Conservation (phyloP, 53 echinoderm and acorn worm genomes). For the Echinometra lucunter region DNA sequence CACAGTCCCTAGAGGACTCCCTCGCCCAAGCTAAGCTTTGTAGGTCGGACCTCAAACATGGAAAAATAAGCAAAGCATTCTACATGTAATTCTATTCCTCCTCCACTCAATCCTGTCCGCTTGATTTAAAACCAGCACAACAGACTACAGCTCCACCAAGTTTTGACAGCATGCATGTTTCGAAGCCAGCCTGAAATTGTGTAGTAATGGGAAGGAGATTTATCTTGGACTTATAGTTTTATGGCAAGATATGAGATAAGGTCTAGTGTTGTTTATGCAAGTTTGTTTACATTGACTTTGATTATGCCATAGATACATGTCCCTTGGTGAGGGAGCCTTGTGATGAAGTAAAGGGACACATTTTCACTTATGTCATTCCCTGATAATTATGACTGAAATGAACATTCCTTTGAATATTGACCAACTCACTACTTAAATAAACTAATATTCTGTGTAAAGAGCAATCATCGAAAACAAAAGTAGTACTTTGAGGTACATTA, state of each 20-base stretch:
- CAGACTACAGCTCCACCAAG: conserved; percentile 33
- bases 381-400: not conserved
- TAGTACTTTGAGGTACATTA: not conserved
- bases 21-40: not conserved
- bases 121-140: conserved; percentile 31
- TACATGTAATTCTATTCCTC: conserved; percentile 50
- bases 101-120: conserved; percentile 40
- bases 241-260: not conserved
- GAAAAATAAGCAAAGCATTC: conserved; percentile 62
- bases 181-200: not conserved
- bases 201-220: not conserved
- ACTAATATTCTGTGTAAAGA: not conserved
- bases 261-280: not conserved
- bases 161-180: conserved; percentile 33
- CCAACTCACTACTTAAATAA: not conserved
- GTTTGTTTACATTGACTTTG: not conserved
- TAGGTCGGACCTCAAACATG: conserved; percentile 54
- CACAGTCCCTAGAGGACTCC: conserved; percentile 38
- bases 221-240: not conserved
- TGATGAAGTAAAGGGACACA: not conserved
- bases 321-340: not conserved
- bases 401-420: not conserved
- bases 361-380: not conserved
- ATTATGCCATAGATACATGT: not conserved
- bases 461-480: not conserved